These are phyloP conservation scores for Pseudorhiza aurosa DNA, from an alignment of 30 jellyfish, hydroid and myxozoan genomes.

Conservation along the genomic window DNA sequence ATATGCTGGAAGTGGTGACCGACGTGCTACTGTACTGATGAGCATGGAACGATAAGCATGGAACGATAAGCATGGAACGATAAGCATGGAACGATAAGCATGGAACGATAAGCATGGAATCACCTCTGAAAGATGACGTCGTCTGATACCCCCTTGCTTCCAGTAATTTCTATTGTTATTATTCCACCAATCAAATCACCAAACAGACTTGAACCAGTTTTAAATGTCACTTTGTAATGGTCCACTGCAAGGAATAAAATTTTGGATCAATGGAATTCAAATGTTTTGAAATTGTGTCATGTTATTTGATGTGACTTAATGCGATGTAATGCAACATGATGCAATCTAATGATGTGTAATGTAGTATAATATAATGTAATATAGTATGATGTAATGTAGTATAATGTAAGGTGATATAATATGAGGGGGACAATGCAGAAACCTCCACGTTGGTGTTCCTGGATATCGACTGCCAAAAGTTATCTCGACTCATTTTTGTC, in stretches of 20 bases:
- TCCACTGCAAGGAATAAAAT: slow-evolving; percentile 39
- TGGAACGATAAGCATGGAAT: background rate
- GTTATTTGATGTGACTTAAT: background rate
- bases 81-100: no score
- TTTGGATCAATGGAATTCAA: no score
- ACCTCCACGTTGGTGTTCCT: no score
- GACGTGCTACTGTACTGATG: no score
- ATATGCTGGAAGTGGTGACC: background rate
- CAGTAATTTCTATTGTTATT: slow-evolving; percentile 40
- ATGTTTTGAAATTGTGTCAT: background rate
- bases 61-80: no score
- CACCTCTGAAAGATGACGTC: slow-evolving; percentile 15
- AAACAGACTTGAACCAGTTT: slow-evolving; percentile 60
- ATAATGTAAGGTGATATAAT: background rate
- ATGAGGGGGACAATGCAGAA: no score
- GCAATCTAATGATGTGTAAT: background rate
- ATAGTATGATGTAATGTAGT: background rate
- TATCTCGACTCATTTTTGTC: no score
- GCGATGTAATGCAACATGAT: background rate
- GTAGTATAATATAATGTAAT: background rate
- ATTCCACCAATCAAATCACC: slow-evolving; percentile 56
- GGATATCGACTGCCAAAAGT: no score
- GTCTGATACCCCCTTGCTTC: slow-evolving; percentile 23
- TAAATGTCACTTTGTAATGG: slow-evolving; percentile 59
- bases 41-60: no score